Base-by-base conservation (phyloP, 2,888 invertebrate genomes). In the Luperina testacea region DNA sequence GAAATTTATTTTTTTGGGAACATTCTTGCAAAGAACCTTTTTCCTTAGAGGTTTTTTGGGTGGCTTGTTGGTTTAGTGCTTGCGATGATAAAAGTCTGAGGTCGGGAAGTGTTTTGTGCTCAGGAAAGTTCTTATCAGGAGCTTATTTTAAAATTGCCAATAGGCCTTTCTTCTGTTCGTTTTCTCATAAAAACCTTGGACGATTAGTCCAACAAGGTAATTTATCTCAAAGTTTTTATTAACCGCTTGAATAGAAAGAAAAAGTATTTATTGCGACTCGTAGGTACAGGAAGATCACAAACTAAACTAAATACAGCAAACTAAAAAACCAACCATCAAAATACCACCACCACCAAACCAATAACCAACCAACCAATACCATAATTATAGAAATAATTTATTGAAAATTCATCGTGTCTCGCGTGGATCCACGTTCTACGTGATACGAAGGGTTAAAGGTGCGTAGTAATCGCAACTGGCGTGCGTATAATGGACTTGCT, bases 1-100 rank as follows among this genome's bases (percentile, higher is more conserved):
- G 57, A 81, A 74, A 81, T 81, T 51, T 73, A 61, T 78, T 72
- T 87, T 86, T 77, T 83, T 20, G 24, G 45, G 42, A 67, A 72
- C 51, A 77, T 84, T 85, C 63, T 80, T 72, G 45, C 48, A 32
- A 72, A 75, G 69, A 72, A 59, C 53, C 57, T 83, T 76, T 70
- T 74, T 84, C 72, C 61, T 75, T 76, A 1, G 42, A 69, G 68
- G 59, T n/a, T 48, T 67, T 73, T 83, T 63, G 17, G 72, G n/a
- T 24, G 13, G 78, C 48, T 77, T 53, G 71, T 68, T 75, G 61
- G 72, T 86, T 86, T 61, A 64, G 57, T 81, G 57, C 7, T n/a
- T 48, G 57, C 7, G 17, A 72, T 20, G 57, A 72, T 57, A 61
- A 42, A 48, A 79, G 9, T 67, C 27, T 57, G 38, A 48, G 67